Base-by-base conservation (phyloP, 30 jellyfish, hydroid and myxozoan genomes). In the Chrysaora quinquecirrha region DNA sequence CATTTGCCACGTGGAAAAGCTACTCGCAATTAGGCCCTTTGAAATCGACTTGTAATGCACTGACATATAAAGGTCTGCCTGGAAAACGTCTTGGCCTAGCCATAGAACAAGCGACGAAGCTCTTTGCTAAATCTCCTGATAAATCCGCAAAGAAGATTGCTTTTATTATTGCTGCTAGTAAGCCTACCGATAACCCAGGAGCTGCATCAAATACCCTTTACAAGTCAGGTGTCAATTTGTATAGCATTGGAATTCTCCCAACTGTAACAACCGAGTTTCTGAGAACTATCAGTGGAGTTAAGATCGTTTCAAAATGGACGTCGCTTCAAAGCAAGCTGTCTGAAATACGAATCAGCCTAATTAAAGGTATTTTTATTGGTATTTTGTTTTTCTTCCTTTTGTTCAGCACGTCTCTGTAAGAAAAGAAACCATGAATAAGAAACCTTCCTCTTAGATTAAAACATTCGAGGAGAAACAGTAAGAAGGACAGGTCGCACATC, bases 11-110 rank as follows among this genome's bases (percentile, higher is more conserved):
- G 12, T 87, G 81, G 77, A 78, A 70, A 60, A 84, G 30, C 71
- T 84, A 84, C 76, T 52, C 46, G 10, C 88, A 80, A 0, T 47
- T 49, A 18, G 80, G 86, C 79, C 84, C 88, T n/a, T 84, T 84
- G 2, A 78, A 72, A 61, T 2, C 11, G 16, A 88, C 88, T 67
- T 64, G 81, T 47, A 43, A 75, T 19, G 61, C 84, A 20, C 69
- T 84, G 14, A 25, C 75, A 80, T 80, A 32, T 29, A 77, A 73
- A n/a, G 46, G 84, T 1, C 34, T 62, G 10, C 69, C 82, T 7
- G 95, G 95, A 31, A 22, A 78, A 23, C 47, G 66, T 22, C 62
- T 84, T 62, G 89, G 89, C 4, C 84, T 77, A 1, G 95, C 95
- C 23, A 3, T 84, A 20, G 48, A 20, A 25, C 32, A 70, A 0